Conservation (phyloP, 2,113 vertebrate species). For the Osmerus mordax region DNA sequence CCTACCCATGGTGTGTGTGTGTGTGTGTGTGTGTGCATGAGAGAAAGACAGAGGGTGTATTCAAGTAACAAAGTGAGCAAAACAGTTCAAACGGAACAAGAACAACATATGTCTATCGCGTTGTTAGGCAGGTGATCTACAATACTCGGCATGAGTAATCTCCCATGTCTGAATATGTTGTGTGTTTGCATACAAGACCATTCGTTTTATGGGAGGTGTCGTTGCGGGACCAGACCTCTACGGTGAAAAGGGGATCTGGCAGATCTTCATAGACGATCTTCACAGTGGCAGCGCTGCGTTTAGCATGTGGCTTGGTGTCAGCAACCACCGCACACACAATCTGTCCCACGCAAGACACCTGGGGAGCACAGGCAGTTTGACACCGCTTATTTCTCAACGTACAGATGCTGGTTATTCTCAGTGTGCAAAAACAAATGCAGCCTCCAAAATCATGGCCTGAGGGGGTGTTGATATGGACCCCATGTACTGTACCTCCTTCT, state of each 20-base stretch:
- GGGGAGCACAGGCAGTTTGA: neutral
- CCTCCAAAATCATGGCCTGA: no score
- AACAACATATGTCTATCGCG: neutral
- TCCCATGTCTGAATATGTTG: neutral
- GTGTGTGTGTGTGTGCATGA: neutral
- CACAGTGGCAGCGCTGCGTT: slow-evolving; percentile 29
- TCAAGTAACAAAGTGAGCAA: no score
- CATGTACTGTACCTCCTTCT: slow-evolving; percentile 50
- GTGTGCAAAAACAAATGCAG: no score
- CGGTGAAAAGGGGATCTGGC: slow-evolving; percentile 39
- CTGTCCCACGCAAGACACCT: slow-evolving; percentile 51
- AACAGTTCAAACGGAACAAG: neutral
- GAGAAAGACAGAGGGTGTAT: neutral
- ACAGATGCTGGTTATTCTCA: no score
- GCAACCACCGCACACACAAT: slow-evolving; percentile 46
- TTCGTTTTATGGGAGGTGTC: neutral
- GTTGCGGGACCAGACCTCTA: slow-evolving; percentile 27
- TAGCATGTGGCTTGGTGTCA: slow-evolving; percentile 39
- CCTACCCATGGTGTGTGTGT: slow-evolving; percentile 19
- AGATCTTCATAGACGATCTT: slow-evolving; percentile 38
- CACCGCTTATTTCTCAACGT: no score
- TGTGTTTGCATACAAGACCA: neutral
- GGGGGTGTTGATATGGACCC: no score
- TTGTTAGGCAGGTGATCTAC: neutral
- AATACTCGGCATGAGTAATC: neutral